phyloP scores from a whole-genome alignment of 2,888 invertebrate species.

The Drepana falcataria region DNA sequence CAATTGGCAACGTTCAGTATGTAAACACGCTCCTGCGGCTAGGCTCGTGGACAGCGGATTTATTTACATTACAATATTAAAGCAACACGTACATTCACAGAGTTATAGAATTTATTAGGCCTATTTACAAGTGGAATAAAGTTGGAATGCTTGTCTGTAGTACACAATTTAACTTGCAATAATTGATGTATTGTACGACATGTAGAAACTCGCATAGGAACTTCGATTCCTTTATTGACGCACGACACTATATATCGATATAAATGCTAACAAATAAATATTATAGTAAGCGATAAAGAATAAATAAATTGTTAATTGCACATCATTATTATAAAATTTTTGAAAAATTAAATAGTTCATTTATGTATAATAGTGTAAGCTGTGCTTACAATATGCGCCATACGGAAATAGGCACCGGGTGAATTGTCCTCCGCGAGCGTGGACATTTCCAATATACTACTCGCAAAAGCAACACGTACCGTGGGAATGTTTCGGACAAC shows the following conservation, averaged over 20 bases:
- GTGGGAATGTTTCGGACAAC: slow-evolving; percentile 71
- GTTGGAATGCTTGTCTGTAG: slow-evolving; percentile 70
- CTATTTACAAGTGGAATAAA: slow-evolving; percentile 77
- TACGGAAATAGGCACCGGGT: slow-evolving; percentile 56
- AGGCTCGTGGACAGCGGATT: slow-evolving; percentile 59
- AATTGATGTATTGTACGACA: slow-evolving; percentile 57
- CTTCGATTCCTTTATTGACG: slow-evolving; percentile 62
- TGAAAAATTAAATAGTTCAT: slow-evolving; percentile 57
- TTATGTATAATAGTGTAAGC: slow-evolving; percentile 48
- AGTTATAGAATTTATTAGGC: slow-evolving; percentile 70
- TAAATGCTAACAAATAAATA: slow-evolving; percentile 73
- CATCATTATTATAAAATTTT: slow-evolving; percentile 64
- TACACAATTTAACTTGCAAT: slow-evolving; percentile 54
- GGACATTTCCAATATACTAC: slow-evolving; percentile 36
- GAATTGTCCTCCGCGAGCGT: slow-evolving; percentile 34
- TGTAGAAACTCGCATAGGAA: slow-evolving; percentile 65
- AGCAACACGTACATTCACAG: slow-evolving; percentile 67
- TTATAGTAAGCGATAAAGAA: slow-evolving; percentile 69
- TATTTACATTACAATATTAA: slow-evolving; percentile 69
- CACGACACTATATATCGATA: slow-evolving; percentile 55
- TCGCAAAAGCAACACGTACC: slow-evolving; percentile 49
- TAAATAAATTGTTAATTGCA: slow-evolving; percentile 75
- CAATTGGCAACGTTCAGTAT: slow-evolving; percentile 54
- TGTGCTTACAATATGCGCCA: slow-evolving; percentile 56
- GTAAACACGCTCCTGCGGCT: slow-evolving; percentile 50